Evolutionary conservation across 2,888 invertebrate genomes (phyloP), one percentile per base, ranked within the genome.

Genomic region (Nymphalis c-album): DNA sequence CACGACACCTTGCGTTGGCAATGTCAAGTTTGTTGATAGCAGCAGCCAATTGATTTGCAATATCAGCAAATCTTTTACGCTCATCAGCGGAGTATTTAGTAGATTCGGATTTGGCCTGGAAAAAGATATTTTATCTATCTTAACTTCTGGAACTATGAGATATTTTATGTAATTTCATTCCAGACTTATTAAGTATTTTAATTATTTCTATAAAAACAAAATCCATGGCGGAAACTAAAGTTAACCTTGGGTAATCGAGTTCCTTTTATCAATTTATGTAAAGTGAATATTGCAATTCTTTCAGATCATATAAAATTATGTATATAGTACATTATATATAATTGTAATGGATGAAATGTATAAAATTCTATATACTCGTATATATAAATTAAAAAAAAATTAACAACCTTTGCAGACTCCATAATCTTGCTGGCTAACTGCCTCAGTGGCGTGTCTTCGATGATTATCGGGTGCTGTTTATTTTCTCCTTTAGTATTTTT

Each of bases 361-460:
- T 40, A 13, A 40, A 40, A 40, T 4, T 40, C 4, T 13, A 13
- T 13, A 13, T 13, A 4, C 3, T 1, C 13, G 10, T 13, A 40
- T 40, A 40, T 13, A 13, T 4, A 13, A 40, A 22, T 47, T n/a
- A n/a, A n/a, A n/a, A 31, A 16, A 17, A 13, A 40, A 7, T n/a
- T 57, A 73, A 26, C 71, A 17, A 90, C 90, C 81, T 83, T 80
- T 2, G 84, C 84, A 67, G 81, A 85, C 3, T 86, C 80, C 62
- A 88, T 76, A n/a, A 90, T 83, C 60, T 82, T 80, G 0, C 76
- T 70, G 0, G 88, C 84, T 71, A 88, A 72, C 62, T 76, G 77
- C 64, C 86, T 79, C 40, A 91, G 47, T 1, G 88, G 87, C 1
- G 85, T 85, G 47, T 89, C 81, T 63, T 88, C 83, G 16, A 85